Conservation (phyloP, 64 coral and sea anemone species). For the Exaiptasia diaphana region DNA sequence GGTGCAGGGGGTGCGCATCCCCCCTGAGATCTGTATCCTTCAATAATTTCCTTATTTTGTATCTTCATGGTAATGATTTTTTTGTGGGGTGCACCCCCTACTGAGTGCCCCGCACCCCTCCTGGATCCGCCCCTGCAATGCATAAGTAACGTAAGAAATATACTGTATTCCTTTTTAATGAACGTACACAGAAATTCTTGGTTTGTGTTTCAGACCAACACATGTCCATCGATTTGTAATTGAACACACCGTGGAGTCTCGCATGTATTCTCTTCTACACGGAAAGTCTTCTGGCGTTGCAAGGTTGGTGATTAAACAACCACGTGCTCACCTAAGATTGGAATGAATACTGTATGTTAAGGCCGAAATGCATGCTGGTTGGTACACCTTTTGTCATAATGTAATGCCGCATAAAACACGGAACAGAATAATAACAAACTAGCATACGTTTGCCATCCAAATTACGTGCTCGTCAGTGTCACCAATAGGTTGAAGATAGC, state of each 20-base stretch:
- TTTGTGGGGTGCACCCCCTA: not conserved
- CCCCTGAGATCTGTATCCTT: too few species aligned
- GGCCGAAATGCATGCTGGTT: not conserved
- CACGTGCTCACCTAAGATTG: not conserved
- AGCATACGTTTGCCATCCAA: not conserved
- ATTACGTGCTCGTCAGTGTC: too few species aligned
- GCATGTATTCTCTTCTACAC: slow-evolving; percentile 71
- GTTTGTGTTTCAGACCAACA: slow-evolving; percentile 57
- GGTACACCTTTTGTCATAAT: not conserved
- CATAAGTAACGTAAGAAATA: not conserved
- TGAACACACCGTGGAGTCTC: slow-evolving; percentile 73
- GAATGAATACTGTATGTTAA: not conserved
- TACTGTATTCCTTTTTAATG: not conserved
- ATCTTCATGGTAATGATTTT: not conserved
- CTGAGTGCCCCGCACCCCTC: too few species aligned
- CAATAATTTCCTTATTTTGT: not conserved
- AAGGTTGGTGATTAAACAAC: slow-evolving; percentile 36
- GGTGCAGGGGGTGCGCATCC: too few species aligned
- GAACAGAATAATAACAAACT: not conserved
- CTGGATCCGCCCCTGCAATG: too few species aligned
- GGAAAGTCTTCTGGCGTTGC: slow-evolving; percentile 42
- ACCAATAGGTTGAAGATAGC: too few species aligned
- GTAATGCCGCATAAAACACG: not conserved
- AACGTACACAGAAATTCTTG: not conserved
- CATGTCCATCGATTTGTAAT: slow-evolving; percentile 80